phyloP scores from a whole-genome alignment of 2,888 invertebrate species.

The Diaperis boleti region DNA sequence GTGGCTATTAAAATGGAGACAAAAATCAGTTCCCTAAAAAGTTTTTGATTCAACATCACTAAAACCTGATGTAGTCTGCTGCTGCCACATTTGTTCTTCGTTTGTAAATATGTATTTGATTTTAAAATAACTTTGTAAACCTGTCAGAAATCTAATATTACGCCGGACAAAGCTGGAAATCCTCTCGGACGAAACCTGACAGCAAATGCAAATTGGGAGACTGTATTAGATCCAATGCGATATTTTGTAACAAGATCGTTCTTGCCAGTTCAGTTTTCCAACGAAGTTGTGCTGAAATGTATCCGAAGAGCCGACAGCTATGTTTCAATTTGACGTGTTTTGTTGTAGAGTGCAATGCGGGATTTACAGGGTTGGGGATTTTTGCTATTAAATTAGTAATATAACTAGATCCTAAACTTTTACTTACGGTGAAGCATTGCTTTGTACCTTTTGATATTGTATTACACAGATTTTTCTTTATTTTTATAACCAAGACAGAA shows the following conservation, averaged over 20 bases:
- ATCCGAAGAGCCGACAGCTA: neutral
- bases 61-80: too few species aligned
- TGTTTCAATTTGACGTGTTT: neutral
- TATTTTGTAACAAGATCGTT: slow-evolving; percentile 1
- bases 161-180: neutral
- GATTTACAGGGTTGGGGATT: too few species aligned
- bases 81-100: neutral
- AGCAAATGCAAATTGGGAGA: slow-evolving; percentile 7
- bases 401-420: too few species aligned
- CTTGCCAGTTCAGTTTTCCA: neutral
- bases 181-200: neutral
- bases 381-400: too few species aligned
- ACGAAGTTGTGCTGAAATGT: neutral
- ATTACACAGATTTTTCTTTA: too few species aligned
- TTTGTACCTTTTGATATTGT: too few species aligned
- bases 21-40: too few species aligned
- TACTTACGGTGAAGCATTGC: too few species aligned
- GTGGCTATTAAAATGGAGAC: too few species aligned
- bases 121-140: neutral
- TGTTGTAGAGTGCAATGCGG: neutral
- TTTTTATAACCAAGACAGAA: too few species aligned
- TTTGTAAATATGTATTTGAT: neutral
- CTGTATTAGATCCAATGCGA: neutral
- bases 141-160: neutral
- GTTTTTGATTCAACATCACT: too few species aligned